Percentiles rank a stretch among this genome's conserved stretches.
These are phyloP conservation scores for Cremastinae sp. DNA, from an alignment of 2,888 invertebrate species.

Conservation along the genomic window DNA sequence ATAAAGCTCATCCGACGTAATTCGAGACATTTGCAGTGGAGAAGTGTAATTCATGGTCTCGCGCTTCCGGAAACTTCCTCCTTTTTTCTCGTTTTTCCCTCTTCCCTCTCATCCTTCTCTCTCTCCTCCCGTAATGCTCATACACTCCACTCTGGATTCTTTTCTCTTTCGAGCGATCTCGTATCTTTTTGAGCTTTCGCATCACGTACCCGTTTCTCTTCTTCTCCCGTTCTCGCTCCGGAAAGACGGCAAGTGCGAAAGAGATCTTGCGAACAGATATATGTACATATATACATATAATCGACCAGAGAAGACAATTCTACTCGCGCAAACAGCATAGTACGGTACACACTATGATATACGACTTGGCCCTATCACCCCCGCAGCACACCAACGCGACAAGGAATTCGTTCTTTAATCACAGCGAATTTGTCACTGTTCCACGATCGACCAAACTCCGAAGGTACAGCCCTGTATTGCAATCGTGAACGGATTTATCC, in stretches of 20 bases:
- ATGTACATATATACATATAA: conserved; percentile 3
- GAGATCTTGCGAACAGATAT: background rate
- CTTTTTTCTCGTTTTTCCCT: no score
- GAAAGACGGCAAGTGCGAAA: conserved; percentile 39
- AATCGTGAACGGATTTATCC: conserved; percentile 48
- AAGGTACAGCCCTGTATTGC: conserved; percentile 37
- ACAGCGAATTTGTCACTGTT: conserved; percentile 54
- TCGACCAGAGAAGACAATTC: conserved; percentile 18
- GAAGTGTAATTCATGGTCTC: conserved; percentile 63
- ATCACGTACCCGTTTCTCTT: conserved; percentile 58
- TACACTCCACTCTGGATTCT: conserved; percentile 34
- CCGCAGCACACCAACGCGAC: conserved; percentile 9
- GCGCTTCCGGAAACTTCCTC: conserved; percentile 54
- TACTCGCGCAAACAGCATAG: conserved; percentile 38
- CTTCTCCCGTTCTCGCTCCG: conserved; percentile 43
- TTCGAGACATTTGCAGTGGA: conserved; percentile 62
- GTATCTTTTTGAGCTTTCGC: conserved; percentile 48
- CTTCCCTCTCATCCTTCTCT: conserved; percentile 4
- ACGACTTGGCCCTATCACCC: conserved; percentile 17
- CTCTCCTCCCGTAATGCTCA: conserved; percentile 18
- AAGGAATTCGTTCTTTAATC: conserved; percentile 56
- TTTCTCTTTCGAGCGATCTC: conserved; percentile 30
- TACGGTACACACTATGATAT: conserved; percentile 24
- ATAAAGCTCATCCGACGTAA: conserved; percentile 65
- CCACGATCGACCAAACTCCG: conserved; percentile 32